A percentile compares a stretch with the other conserved stretches of the same genome.
Conservation (phyloP, 2,888 invertebrate species). For the Notodonta dromedarius region DNA sequence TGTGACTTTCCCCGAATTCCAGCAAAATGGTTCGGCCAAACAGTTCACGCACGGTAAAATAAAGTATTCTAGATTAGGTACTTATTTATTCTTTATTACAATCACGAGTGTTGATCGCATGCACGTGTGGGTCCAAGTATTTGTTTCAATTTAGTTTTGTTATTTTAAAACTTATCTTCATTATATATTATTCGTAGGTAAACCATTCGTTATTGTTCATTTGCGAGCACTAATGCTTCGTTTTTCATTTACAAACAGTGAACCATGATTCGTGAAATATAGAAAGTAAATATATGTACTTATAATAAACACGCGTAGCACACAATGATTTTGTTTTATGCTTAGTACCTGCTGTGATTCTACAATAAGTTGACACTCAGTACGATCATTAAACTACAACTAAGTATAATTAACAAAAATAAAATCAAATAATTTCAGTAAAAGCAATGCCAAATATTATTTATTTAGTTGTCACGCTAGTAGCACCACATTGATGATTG, state of each 20-base stretch:
- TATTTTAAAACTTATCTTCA: constrained; percentile 24
- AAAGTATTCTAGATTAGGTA: constrained; percentile 88
- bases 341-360: constrained; percentile 12
- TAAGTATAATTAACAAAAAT: background rate
- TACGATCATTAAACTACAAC: background rate
- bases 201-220: constrained; percentile 46
- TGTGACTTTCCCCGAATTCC: constrained; percentile 95
- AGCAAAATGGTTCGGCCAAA: constrained; percentile 94
- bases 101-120: constrained; percentile 82
- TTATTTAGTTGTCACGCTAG: constrained; percentile 7
- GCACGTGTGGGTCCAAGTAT: constrained; percentile 78
- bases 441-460: background rate
- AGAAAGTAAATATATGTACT: constrained; percentile 14
- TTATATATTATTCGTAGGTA: constrained; percentile 12
- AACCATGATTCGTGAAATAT: constrained; percentile 23
- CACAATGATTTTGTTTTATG: constrained; percentile 26
- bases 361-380: background rate
- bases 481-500: constrained; percentile 7
- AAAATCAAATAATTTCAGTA: background rate
- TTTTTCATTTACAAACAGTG: constrained; percentile 48
- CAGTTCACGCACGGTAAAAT: constrained; percentile 94
- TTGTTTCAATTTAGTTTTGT: constrained; percentile 52
- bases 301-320: constrained; percentile 29
- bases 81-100: constrained; percentile 78
- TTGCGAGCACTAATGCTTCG: constrained; percentile 63